Evolutionary conservation across 2,113 vertebrate species (phyloP).

Genomic region (Naja naja): DNA sequence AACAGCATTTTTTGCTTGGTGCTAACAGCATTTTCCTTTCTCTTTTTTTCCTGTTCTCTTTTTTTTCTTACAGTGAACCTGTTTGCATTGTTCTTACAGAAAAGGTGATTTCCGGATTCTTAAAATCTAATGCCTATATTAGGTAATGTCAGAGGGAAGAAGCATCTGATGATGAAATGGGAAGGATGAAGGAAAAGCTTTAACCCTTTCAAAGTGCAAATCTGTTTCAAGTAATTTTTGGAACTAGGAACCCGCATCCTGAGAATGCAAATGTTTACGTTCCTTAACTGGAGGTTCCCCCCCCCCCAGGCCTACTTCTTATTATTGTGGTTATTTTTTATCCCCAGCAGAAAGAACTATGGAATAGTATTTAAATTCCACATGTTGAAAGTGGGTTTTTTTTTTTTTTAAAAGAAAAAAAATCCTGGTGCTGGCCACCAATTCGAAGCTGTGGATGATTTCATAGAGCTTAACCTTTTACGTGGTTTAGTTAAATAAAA

Average conservation of each 20-base stretch:
- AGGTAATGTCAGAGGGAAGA: slow-evolving; percentile 70
- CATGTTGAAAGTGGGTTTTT: slow-evolving; percentile 71
- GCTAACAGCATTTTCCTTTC: slow-evolving; percentile 60
- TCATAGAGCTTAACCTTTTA: slow-evolving; percentile 67
- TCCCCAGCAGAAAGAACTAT: slow-evolving; percentile 66
- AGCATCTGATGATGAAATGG: slow-evolving; percentile 66
- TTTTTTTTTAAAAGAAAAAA: neutral
- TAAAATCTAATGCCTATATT: slow-evolving; percentile 75
- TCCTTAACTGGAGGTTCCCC: slow-evolving; percentile 51
- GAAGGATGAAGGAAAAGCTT: slow-evolving; percentile 65
- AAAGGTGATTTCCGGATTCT: slow-evolving; percentile 49
- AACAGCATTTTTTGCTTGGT: slow-evolving; percentile 54
- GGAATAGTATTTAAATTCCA: slow-evolving; percentile 72
- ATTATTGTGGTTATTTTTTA: neutral
- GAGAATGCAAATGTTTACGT: slow-evolving; percentile 68
- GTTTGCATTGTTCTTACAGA: slow-evolving; percentile 63
- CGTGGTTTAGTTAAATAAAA: slow-evolving; percentile 66
- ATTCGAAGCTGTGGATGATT: slow-evolving; percentile 61
- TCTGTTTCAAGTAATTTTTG: slow-evolving; percentile 67
- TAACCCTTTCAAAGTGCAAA: slow-evolving; percentile 74
- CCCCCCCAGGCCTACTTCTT: neutral
- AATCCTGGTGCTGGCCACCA: slow-evolving; percentile 79
- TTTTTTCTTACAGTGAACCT: slow-evolving; percentile 4
- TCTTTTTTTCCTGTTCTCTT: neutral
- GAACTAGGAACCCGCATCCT: slow-evolving; percentile 50